phyloP scores from a whole-genome alignment of 2,888 invertebrate genomes.

The Orchestes rusci region DNA sequence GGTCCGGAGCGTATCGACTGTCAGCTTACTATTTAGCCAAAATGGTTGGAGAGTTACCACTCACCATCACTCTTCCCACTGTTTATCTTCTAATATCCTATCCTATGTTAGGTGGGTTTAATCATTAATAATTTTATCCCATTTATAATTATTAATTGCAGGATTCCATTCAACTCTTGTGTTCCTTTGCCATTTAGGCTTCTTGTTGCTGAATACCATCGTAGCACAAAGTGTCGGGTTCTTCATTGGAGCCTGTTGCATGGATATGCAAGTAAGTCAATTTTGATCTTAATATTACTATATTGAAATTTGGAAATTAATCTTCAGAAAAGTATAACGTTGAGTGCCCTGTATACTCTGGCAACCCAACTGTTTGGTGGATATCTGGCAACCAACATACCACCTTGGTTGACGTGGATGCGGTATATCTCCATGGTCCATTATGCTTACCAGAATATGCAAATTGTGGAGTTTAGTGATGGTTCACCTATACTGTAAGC shows the following conservation, averaged over 20 bases:
- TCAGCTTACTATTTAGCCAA: slow-evolving; percentile 77
- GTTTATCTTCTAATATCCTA: slow-evolving; percentile 71
- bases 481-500: slow-evolving; percentile 62
- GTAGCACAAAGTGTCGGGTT: slow-evolving; percentile 74
- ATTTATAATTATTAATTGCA: slow-evolving; percentile 25
- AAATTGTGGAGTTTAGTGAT: slow-evolving; percentile 67
- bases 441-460: slow-evolving; percentile 76
- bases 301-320: not conserved
- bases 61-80: slow-evolving; percentile 66
- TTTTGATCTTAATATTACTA: not conserved
- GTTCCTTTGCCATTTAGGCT: slow-evolving; percentile 61
- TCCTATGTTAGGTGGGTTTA: slow-evolving; percentile 56
- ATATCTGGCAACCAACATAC: slow-evolving; percentile 66
- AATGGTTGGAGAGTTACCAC: slow-evolving; percentile 71
- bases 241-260: slow-evolving; percentile 69
- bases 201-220: slow-evolving; percentile 62
- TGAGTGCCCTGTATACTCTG: slow-evolving; percentile 68
- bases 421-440: slow-evolving; percentile 70
- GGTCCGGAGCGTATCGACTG: slow-evolving; percentile 69
- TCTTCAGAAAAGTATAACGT: slow-evolving; percentile 53
- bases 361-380: slow-evolving; percentile 71
- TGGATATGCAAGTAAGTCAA: slow-evolving; percentile 59
- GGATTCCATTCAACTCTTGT: slow-evolving; percentile 54
- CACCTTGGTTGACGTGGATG: slow-evolving; percentile 66
- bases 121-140: slow-evolving; percentile 3